Evolutionary conservation across 1,140 invertebrate genomes (phyloP), one percentile per base, ranked within the genome.

Genomic region (Propsilocerus akamusi): DNA sequence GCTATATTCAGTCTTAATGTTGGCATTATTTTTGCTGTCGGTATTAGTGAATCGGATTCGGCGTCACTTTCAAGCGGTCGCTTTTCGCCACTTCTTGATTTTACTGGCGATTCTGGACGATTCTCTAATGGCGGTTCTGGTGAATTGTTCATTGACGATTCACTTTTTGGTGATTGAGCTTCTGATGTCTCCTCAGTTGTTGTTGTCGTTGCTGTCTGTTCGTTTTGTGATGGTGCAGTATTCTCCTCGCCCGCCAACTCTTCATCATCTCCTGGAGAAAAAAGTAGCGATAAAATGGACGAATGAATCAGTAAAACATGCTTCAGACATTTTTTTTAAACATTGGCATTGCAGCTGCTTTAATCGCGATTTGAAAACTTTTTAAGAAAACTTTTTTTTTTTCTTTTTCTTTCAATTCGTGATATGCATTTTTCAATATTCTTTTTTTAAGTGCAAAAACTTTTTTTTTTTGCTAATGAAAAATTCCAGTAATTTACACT

Each of bases 1-100:
- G 75, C 78, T 51, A 81, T 65, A 65, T 86, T 86, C 41, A 87
- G 71, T 53, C 83, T 74, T 54, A 87, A 68, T 57, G 78, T 74
- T 52, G 83, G 82, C 26, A 76, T 64, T 20, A 67, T 67, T 25
- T 65, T 61, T 60, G 25, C 68, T 66, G 47, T 67, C 67, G 50
- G 65, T 70, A 52, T 68, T 50, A 63, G 58, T 54, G 53, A 67
- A 68, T 67, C 63, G 59, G 69, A 67, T 68, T 67, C 63, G 59
- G 69, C 57, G 61, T 65, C 68, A 65, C 70, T 59, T 65, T 26
- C 50, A 66, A 55, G 71, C 68, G 58, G 64, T 68, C 60, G 72
- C 70, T 60, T 68, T 71, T 62, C 65, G 67, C 74, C 73, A 75
- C 68, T 73, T 72, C 67, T 72, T 69, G 62, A 72, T 72, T 59